Evolutionary conservation across 1,140 invertebrate genomes (phyloP).

Genomic region (Formica selysi): DNA sequence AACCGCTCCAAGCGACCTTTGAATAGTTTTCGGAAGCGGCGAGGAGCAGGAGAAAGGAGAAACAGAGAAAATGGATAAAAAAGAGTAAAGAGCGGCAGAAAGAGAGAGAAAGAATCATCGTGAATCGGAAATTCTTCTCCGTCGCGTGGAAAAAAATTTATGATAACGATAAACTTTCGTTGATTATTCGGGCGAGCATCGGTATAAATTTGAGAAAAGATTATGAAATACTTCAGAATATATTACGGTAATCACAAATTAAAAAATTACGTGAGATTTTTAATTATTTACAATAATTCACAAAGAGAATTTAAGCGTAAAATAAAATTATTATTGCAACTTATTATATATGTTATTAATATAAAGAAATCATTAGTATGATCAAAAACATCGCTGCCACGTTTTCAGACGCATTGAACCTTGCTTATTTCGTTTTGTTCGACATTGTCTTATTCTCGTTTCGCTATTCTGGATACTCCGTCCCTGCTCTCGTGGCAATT

Average conservation of each 20-base stretch:
- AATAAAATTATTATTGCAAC: neutral
- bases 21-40: conserved; percentile 80
- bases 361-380: neutral
- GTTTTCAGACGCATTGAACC: neutral
- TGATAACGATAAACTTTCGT: conserved; percentile 60
- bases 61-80: conserved; percentile 43
- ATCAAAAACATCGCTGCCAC: neutral
- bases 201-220: neutral
- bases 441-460: conserved; percentile 22
- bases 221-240: conserved; percentile 32
- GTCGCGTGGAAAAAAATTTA: conserved; percentile 63
- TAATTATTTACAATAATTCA: neutral
- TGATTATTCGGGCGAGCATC: neutral
- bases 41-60: conserved; percentile 42
- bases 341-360: conserved; percentile 6
- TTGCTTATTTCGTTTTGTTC: conserved; percentile 13
- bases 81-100: conserved; percentile 41
- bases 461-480: conserved; percentile 31
- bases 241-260: neutral
- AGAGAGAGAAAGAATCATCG: conserved; percentile 60
- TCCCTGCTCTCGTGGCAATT: conserved; percentile 14
- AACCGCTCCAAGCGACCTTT: conserved; percentile 84
- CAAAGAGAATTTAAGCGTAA: neutral
- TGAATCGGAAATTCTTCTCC: conserved; percentile 58
- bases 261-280: neutral